Base-by-base conservation (phyloP, 2,888 invertebrate genomes). In the Temnothorax rugatulus region DNA sequence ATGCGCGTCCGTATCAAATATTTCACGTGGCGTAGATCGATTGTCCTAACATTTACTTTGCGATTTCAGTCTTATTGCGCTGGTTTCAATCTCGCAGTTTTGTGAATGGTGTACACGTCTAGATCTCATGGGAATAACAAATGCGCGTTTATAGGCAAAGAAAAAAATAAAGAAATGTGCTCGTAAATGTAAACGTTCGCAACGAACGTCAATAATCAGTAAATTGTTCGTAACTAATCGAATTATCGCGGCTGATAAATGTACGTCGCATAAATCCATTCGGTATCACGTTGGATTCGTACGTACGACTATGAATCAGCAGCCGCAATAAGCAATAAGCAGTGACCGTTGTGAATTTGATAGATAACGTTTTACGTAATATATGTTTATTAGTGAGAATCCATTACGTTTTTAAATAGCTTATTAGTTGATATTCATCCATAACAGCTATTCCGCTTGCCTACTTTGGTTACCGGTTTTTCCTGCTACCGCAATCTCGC, bases 1-100 rank as follows among this genome's bases (percentile, higher is more conserved):
- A n/a, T 71, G 75, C 44, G 77, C 75, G 59, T 83, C 63, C 66
- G 50, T 71, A 34, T 13, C 54, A 13, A 18, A 44, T 11, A 15
- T 47, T 47, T 64, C 75, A 15, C 47, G 47, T 34, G n/a, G 1
- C 4, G 9, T 61, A 1, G n/a, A 21, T 38, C 21, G 11, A 52
- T 76, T 25, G 8, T 52, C n/a, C n/a, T 41, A 8, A 68, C 5
- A 38, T 52, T 13, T 9, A 25, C 13, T 61, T 64, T 8, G 5
- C 38, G 15, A 0, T 21, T 5, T 29, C 15, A 25, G 7, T 29
- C 4, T 15, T 25, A 11, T 63, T 25, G 38, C 34, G 8, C 4
- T 9, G 2, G 21, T 18, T 18, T 59, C 8, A 34, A 52, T 71
- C n/a, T 74, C 18, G 25, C 52, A 34, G 5, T 25, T 15, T 57